Evolutionary conservation across 2,888 invertebrate species (phyloP), one percentile per base, ranked within the genome.

Genomic region (Drosophila aldrichi): DNA sequence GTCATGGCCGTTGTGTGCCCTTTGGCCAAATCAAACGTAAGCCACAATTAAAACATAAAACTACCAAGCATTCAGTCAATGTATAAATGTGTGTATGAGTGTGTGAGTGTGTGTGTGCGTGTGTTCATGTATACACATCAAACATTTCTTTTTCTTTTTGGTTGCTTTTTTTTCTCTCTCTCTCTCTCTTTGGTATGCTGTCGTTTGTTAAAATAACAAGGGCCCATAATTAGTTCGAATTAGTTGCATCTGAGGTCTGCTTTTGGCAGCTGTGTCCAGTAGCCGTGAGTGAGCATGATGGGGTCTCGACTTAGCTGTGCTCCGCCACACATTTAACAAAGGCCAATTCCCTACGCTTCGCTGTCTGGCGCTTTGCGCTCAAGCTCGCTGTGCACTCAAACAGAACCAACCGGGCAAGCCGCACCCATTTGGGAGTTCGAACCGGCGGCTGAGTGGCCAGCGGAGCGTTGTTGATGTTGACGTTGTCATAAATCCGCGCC

Each of bases 31-130:
- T 83, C 88, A 83, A 83, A 83, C 82, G 83, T 82, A 88, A 88
- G 88, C 88, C 88, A 88, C 83, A 83, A 83, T 83, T 83, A 88
- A 83, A 83, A 82, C 88, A 88, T 83, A 79, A 83, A 83, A 85
- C 82, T 85, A 68, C 71, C 69, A 63, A 64, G 55, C 67, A 65
- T 74, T 74, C 43, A 54, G 55, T 66, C 67, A 52, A 32, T 18
- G 49, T 49, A 14, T 18, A 29, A 44, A 12, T 54, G 38, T 56
- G 9, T 49, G 8, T 46, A 0, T 32, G 4, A 36, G 9, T 49
- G 7, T 57, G 25, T 49, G 44, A n/a, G n/a, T 32, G 29, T 55
- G 46, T 46, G 55, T 6, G 14, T 2, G 36, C 14, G 36, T 36
- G 36, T 34, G 16, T 44, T 3, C 36, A 36, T 63, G 43, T 65